Percentiles rank a stretch among this genome's conserved stretches.
Conservation (phyloP, 2,888 invertebrate genomes). For the Periphyllus acericola region DNA sequence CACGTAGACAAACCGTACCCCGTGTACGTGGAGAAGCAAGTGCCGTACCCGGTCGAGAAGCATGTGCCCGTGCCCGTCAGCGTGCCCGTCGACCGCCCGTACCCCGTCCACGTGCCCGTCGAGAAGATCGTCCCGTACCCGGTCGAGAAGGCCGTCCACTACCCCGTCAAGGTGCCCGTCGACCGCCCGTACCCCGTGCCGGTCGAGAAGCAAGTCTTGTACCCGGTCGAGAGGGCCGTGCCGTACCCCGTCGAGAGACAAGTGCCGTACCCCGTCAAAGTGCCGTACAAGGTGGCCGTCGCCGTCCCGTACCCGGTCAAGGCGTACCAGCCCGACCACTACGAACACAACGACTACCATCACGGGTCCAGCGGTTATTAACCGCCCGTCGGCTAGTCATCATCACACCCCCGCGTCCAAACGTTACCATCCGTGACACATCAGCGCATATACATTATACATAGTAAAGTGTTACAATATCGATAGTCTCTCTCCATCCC, state of each 20-base stretch:
- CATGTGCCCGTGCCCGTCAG: constrained; percentile 74
- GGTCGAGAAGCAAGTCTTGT: constrained; percentile 81
- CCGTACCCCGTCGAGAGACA: constrained; percentile 81
- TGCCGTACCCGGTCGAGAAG: constrained; percentile 65
- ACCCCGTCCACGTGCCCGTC: constrained; percentile 69
- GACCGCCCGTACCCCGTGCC: constrained; percentile 70
- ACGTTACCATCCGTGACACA: neutral
- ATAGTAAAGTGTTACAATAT: no score
- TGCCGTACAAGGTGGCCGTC: constrained; percentile 68
- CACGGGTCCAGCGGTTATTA: constrained; percentile 16
- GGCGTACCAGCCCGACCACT: constrained; percentile 31
- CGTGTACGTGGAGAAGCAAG: constrained; percentile 64
- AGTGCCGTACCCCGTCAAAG: constrained; percentile 75
- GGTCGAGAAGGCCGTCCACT: constrained; percentile 68
- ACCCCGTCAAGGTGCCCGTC: constrained; percentile 76
- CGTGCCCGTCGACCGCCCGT: constrained; percentile 72
- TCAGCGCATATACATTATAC: no score
- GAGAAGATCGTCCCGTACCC: constrained; percentile 77
- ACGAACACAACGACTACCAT: constrained; percentile 44
- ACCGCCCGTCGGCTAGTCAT: neutral
- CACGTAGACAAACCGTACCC: constrained; percentile 64
- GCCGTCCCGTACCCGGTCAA: constrained; percentile 64
- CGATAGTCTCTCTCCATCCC: no score
- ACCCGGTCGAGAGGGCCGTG: constrained; percentile 77
- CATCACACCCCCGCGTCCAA: neutral